Evolutionary conservation across 2,888 invertebrate genomes (phyloP).

Genomic region (Acanthococcus lagerstroemiae): DNA sequence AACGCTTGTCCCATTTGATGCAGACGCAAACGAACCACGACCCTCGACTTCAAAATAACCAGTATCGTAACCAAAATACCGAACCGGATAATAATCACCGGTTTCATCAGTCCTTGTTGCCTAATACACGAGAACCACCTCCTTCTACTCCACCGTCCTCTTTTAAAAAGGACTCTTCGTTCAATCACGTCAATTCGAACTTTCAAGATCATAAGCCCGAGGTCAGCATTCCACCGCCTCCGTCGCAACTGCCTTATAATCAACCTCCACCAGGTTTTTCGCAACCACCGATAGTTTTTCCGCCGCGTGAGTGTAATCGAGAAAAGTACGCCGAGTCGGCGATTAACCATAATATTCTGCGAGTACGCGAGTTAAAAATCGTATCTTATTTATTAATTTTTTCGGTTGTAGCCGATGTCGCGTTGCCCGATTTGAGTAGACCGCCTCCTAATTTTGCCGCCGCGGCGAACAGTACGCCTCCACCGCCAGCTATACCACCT

Average conservation of each 20-base stretch:
- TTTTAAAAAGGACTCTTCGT: slow-evolving; percentile 12
- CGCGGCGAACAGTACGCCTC: slow-evolving; percentile 34
- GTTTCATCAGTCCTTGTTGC: slow-evolving; percentile 2
- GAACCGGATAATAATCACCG: neutral
- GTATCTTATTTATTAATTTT: no score
- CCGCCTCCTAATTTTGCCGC: slow-evolving; percentile 69
- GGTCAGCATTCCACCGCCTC: slow-evolving; percentile 1
- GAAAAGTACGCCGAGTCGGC: neutral
- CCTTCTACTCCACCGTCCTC: neutral
- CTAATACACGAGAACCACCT: slow-evolving; percentile 17
- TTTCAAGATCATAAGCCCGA: slow-evolving; percentile 6
- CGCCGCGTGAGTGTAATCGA: slow-evolving; percentile 35
- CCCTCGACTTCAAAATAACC: slow-evolving; percentile 8
- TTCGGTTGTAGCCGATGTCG: slow-evolving; percentile 39
- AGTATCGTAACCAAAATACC: slow-evolving; percentile 13
- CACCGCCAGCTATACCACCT: slow-evolving; percentile 40
- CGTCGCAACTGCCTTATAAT: slow-evolving; percentile 43
- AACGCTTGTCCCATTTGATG: slow-evolving; percentile 16
- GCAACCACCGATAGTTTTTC: slow-evolving; percentile 37
- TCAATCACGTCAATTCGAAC: slow-evolving; percentile 4
- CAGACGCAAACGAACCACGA: slow-evolving; percentile 7
- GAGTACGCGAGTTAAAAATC: neutral
- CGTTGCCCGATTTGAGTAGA: slow-evolving; percentile 67
- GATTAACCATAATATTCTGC: no score
- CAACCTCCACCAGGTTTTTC: slow-evolving; percentile 51